These are phyloP conservation scores for Morbakka virulenta DNA, from an alignment of 30 jellyfish, hydroid and myxozoan genomes.

Conservation along the genomic window DNA sequence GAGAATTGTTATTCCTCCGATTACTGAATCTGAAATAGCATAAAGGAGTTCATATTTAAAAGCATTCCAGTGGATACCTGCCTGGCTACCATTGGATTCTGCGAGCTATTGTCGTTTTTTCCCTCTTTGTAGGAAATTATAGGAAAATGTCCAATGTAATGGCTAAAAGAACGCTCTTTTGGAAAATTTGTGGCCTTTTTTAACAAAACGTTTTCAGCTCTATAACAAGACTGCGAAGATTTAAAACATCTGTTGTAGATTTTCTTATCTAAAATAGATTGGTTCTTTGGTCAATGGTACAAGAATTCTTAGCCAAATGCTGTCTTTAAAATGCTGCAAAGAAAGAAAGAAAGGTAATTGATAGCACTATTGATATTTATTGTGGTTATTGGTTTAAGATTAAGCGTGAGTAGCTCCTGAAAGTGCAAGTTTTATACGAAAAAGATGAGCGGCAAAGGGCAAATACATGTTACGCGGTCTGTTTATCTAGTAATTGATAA, in stretches of 20 bases:
- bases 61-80: conserved; percentile 25
- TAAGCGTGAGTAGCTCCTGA: conserved; percentile 21
- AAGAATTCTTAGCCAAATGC: not conserved
- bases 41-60: conserved; percentile 39
- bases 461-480: conserved; percentile 13
- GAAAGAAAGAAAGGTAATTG: not conserved
- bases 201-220: conserved; percentile 41
- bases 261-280: no score
- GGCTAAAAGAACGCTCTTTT: conserved; percentile 38
- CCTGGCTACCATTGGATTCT: conserved; percentile 37
- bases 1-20: conserved; percentile 43
- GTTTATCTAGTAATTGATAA: conserved; percentile 34
- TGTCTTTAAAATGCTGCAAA: not conserved
- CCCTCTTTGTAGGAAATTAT: conserved; percentile 34
- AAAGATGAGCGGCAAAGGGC: not conserved
- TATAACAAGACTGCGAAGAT: conserved; percentile 50
- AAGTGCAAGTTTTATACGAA: not conserved
- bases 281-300: no score
- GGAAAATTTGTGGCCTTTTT: conserved; percentile 41
- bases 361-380: not conserved
- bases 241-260: conserved; percentile 17
- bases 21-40: no score
- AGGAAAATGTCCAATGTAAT: conserved; percentile 31
- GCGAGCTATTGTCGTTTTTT: conserved; percentile 24
- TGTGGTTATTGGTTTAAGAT: conserved; percentile 30